Percentiles rank a stretch among this genome's conserved stretches.
Evolutionary conservation across 2,113 vertebrate genomes (phyloP).

Genomic region (Grus americana): DNA sequence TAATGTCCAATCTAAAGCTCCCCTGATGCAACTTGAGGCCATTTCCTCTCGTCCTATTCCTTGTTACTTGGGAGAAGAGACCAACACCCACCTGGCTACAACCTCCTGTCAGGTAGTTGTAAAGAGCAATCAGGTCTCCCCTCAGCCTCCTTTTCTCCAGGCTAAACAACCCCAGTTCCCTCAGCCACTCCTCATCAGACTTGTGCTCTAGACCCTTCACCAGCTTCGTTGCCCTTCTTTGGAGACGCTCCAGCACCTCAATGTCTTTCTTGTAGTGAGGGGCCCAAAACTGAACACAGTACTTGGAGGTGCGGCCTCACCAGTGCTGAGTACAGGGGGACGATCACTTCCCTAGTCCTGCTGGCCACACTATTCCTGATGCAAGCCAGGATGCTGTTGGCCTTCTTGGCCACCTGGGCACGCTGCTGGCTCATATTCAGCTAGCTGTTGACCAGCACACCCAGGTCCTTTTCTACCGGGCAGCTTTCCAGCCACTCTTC

Average conservation of each 20-base stretch:
- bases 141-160: not conserved
- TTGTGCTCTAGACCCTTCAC: not conserved
- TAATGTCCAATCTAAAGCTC: no score
- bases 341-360: no score
- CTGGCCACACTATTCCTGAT: not conserved
- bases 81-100: no score
- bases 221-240: not conserved
- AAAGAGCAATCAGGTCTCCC: fast-evolving
- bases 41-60: no score
- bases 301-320: fast-evolving
- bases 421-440: not conserved
- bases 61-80: no score
- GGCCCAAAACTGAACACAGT: not conserved
- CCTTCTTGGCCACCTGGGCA: not conserved
- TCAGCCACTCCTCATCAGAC: fast-evolving
- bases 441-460: fast-evolving
- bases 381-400: not conserved
- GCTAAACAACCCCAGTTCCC: not conserved
- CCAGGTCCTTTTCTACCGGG: fast-evolving
- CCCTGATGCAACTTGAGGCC: no score
- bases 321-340: not conserved
- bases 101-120: no score
- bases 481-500: not conserved
- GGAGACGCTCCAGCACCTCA: not conserved
- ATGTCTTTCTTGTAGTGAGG: not conserved